Evolutionary conservation across 2,888 invertebrate genomes (phyloP), one percentile per base, ranked within the genome.

Genomic region (Drepana falcataria): DNA sequence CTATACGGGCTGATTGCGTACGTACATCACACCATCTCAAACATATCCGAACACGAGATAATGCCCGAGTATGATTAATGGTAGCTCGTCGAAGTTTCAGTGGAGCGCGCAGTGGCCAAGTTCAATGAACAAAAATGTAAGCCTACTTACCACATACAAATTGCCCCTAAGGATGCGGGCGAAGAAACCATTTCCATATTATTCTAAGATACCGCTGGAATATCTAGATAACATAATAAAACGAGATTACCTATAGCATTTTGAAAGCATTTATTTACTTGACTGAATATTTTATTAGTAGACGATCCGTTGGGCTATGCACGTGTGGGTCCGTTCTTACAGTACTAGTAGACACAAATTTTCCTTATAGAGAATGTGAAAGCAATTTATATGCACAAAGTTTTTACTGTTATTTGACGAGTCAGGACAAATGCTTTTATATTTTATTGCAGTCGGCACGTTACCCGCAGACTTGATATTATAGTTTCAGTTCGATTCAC

Each of bases 61-160:
- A 78, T 77, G 73, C 75, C 68, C 68, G 75, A 80, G 63, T 74
- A 78, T 85, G 87, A 88, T 87, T 86, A 84, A 88, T 88, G 81
- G 73, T 66, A 66, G 70, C 65, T 59, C 64, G 60, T 64, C 69
- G 65, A 79, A 79, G 69, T 81, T 79, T 74, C 68, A 69, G 64
- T 73, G 65, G 69, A 75, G 73, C 74, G 73, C 75, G 73, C 69
- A 73, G 62, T 64, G 58, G 57, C 59, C 61, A 53, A 61, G 54
- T 64, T 67, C 44, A 63, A 61, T 66, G 67, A 75, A 74, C 68
- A 70, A 70, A 75, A 72, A 72, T 70, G 71, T 73, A 70, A 64
- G 69, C 67, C 68, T 68, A 66, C 68, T 69, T 67, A 74, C 73
- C 72, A 78, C 79, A 81, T 78, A 83, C 79, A 81, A 81, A 85